A percentile compares a stretch with the other conserved stretches of the same genome.
Conservation (phyloP, 2,888 invertebrate genomes). For the Scaptomyza parva region DNA sequence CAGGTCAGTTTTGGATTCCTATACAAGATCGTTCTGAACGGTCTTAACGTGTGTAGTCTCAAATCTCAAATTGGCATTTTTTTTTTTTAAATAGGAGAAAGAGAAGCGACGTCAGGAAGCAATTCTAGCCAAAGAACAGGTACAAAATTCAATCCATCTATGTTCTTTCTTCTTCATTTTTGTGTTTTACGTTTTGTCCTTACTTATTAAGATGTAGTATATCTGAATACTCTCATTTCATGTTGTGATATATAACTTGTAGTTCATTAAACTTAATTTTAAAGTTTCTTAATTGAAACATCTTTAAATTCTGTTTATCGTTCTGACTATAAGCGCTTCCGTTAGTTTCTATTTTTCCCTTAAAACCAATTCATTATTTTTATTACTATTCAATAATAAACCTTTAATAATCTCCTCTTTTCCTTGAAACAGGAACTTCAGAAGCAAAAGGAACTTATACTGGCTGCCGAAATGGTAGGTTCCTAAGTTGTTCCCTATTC, state of each 20-base stretch:
- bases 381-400: background rate
- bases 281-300: background rate
- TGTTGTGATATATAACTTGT: background rate
- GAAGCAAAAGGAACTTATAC: constrained; percentile 93
- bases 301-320: too few relatives aligned
- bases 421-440: constrained; percentile 91
- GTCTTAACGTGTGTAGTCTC: constrained; percentile 8
- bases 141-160: constrained; percentile 84
- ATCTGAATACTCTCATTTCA: background rate
- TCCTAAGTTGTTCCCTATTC: background rate
- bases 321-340: constrained; percentile 4
- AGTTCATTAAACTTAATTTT: background rate
- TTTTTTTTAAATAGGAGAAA: constrained; percentile 89
- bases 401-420: background rate
- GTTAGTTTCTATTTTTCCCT: constrained; percentile 1
- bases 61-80: constrained; percentile 76
- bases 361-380: background rate
- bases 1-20: constrained; percentile 87
- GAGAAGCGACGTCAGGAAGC: constrained; percentile 96
- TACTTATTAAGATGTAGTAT: background rate
- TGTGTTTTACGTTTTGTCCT: background rate
- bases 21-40: background rate
- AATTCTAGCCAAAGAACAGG: constrained; percentile 95
- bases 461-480: constrained; percentile 93
- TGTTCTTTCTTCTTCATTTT: background rate